Base-by-base conservation (phyloP, 2,113 vertebrate genomes). In the Takifugu bimaculatus region DNA sequence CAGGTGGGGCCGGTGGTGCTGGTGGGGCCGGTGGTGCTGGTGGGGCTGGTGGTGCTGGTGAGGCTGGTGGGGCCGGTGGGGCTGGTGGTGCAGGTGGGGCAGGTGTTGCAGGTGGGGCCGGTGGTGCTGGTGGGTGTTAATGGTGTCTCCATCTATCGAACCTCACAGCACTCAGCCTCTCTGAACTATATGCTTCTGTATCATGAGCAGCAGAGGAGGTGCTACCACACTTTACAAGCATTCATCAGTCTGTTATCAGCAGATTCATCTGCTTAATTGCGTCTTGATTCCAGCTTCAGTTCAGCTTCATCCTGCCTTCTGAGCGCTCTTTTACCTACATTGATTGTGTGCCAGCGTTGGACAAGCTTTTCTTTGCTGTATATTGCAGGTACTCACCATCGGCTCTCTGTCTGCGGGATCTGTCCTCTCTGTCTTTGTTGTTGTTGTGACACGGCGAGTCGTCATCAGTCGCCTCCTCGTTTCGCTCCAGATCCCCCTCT, bases 361-460 rank as follows among this genome's bases (percentile, higher is more conserved):
- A 20, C 2, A n/a, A 25, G 44, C 44, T 3, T 13, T 5, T 44
- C 43, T 13, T 14, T 4, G n/a, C 20, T 25, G 15, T n/a, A 2
- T 15, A 1, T 7, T 9, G 48, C 48, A 7, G 81, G 50, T 54
- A 85, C 91, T 88, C 71, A 92, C 90, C 89, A 4, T 83, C 59
- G 3, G 77, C 76, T 78, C 72, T 72, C 72, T 69, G 62, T 25
- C 3, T 59, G 52, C 65, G 79, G 54, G 60, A 74, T 27, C 76
- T 79, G 0, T 54, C 50, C 58, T 32, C 51, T 5, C 70, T 71
- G 61, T 82, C 77, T 60, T 82, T 86, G 74, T 90, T 88, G 80
- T 91, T 93, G 70, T 91, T 93, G 80, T 91, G 88, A 51, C 75
- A 63, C 1, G 87, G 75, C n/a, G 77, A 77, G 27, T 81, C 78